Evolutionary conservation across 2,888 invertebrate species (phyloP).

Genomic region (Drosophila merina): DNA sequence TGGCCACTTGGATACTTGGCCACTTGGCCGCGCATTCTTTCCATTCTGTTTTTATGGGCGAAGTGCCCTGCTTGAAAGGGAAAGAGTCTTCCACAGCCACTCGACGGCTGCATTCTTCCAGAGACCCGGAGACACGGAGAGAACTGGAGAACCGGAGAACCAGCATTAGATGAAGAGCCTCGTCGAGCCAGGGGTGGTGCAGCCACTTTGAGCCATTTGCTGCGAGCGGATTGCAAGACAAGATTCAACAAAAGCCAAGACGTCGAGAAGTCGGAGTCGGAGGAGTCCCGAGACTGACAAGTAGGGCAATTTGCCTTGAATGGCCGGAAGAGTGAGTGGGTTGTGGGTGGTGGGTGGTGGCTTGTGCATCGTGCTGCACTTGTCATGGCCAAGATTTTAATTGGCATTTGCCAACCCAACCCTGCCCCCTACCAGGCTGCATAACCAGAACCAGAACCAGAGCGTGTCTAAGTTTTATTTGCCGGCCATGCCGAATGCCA

Average conservation of each 20-base stretch:
- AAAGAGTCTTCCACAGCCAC: conserved; percentile 69
- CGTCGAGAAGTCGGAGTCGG: conserved; percentile 13
- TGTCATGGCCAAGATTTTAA: conserved; percentile 81
- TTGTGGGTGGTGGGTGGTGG: conserved; percentile 8
- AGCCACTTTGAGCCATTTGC: conserved; percentile 74
- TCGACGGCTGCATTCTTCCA: conserved; percentile 69
- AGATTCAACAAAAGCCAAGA: conserved; percentile 65
- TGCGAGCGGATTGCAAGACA: conserved; percentile 66
- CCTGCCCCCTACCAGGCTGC: neutral
- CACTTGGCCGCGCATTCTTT: conserved; percentile 77
- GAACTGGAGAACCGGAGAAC: conserved; percentile 7
- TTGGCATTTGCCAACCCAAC: conserved; percentile 71
- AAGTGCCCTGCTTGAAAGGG: conserved; percentile 62
- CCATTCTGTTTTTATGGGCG: conserved; percentile 64
- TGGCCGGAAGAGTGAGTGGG: conserved; percentile 15
- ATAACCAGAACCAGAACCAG: conserved; percentile 1
- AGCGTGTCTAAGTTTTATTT: conserved; percentile 78
- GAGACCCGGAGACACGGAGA: conserved; percentile 28
- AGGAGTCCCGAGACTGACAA: conserved; percentile 55
- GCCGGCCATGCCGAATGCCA: conserved; percentile 72
- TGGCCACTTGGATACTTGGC: conserved; percentile 76
- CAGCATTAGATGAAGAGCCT: conserved; percentile 16
- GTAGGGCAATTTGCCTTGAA: conserved; percentile 72
- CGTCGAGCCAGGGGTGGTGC: conserved; percentile 2
- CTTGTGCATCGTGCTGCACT: conserved; percentile 62